Percentiles rank a stretch among this genome's conserved stretches.
phyloP scores from a whole-genome alignment of 2,113 vertebrate species.

The Stegostoma tigrinum region DNA sequence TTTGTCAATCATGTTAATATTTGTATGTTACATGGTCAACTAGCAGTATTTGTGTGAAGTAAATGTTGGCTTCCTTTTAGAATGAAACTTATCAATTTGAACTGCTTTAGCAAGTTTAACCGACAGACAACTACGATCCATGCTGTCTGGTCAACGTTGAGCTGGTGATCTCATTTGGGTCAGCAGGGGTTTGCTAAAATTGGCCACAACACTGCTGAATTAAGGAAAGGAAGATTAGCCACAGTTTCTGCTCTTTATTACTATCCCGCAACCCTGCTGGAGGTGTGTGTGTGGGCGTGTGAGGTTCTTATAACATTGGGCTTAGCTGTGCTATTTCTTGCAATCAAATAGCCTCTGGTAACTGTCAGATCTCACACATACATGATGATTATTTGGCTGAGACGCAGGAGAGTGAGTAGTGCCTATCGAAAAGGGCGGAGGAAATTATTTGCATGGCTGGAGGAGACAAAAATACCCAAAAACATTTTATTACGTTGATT shows the following conservation, averaged over 20 bases:
- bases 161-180: neutral
- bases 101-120: neutral
- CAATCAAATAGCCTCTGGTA: neutral
- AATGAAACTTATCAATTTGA: neutral
- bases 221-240: constrained; percentile 12
- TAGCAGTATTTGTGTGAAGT: neutral
- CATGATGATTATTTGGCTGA: neutral
- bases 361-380: neutral
- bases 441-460: neutral
- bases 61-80: neutral
- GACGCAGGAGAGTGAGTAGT: neutral
- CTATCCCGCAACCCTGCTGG: neutral
- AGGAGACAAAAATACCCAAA: neutral
- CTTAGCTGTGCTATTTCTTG: neutral
- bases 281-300: neutral
- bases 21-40: neutral
- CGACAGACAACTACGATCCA: neutral
- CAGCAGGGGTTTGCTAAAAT: neutral
- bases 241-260: neutral
- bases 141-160: neutral
- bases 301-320: neutral
- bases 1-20: neutral
- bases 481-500: neutral
- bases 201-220: neutral
- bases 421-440: neutral